Evolutionary conservation across 2,797 vertebrate genomes (phyloP), one percentile per base, ranked within the genome.

Genomic region (Leuciscus waleckii): DNA sequence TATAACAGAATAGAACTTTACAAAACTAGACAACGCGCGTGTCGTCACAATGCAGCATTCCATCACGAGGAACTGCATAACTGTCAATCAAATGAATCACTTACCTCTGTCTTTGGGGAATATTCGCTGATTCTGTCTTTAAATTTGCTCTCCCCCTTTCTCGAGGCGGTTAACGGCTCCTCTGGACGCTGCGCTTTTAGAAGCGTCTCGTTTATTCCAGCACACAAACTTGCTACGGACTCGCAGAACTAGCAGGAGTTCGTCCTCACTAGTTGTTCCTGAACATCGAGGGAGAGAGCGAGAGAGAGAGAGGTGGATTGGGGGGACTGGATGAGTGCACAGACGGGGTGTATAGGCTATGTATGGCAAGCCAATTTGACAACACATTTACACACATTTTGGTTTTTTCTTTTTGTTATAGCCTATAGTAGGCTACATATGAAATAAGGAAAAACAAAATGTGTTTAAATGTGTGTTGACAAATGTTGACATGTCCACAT

Each of bases 181-280:
- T 39, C 46, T 49, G 21, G 17, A 51, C 51, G 26, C 49, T 83
- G 75, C 54, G 65, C n/a, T 19, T 84, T 26, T 76, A 58, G 86
- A 81, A 84, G 26, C 51, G 73, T 89, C 88, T 85, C 82, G 81
- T 37, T 75, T 77, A 90, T 85, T 82, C 83, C 90, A 87, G 87
- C 32, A 89, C 87, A 81, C 43, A 83, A 88, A 88, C 85, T 90
- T 88, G 85, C 79, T 86, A 85, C 88, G 56, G 89, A 92, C 88
- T 89, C 89, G 29, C 85, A 85, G 68, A 86, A 89, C 87, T 87
- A 90, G 88, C 81, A 88, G 88, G 78, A 90, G 81, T 89, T 91
- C 87, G 78, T 91, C 87, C 90, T 93, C 54, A 89, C 87, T 90
- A 86, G 89, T 89, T 90, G 90, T 89, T 90, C 85, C 87, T 86